Percentiles rank a stretch among this genome's conserved stretches.
Evolutionary conservation across 2,888 invertebrate genomes (phyloP).

Genomic region (Anthrax anthrax): DNA sequence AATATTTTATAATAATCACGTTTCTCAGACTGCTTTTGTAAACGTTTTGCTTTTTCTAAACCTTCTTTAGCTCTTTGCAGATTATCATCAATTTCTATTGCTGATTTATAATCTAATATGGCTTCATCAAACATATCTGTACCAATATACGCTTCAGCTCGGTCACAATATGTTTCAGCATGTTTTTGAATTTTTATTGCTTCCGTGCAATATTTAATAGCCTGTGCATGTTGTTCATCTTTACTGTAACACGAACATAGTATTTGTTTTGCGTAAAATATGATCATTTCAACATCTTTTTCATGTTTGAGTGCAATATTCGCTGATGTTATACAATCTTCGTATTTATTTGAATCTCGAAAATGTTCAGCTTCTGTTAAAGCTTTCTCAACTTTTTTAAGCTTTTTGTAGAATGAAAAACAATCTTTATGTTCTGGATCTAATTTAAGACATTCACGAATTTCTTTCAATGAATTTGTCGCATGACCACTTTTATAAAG

Average conservation of each 20-base stretch:
- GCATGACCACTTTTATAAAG: slow-evolving; percentile 87
- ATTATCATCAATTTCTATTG: slow-evolving; percentile 66
- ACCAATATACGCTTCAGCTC: slow-evolving; percentile 80
- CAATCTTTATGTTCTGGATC: slow-evolving; percentile 97
- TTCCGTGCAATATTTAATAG: slow-evolving; percentile 60
- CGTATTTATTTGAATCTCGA: slow-evolving; percentile 47
- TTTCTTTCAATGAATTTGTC: slow-evolving; percentile 77
- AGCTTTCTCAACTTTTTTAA: slow-evolving; percentile 82
- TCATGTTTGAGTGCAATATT: slow-evolving; percentile 54
- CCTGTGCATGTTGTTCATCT: slow-evolving; percentile 56
- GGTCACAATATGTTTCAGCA: slow-evolving; percentile 68
- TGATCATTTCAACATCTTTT: slow-evolving; percentile 51
- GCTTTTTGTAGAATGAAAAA: slow-evolving; percentile 88
- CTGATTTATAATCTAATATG: slow-evolving; percentile 72
- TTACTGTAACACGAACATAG: slow-evolving; percentile 64
- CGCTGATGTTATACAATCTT: slow-evolving; percentile 54
- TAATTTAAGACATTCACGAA: slow-evolving; percentile 89
- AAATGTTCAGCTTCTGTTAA: slow-evolving; percentile 48
- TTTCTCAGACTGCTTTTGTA: slow-evolving; percentile 83
- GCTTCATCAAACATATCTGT: slow-evolving; percentile 91
- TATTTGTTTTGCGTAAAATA: slow-evolving; percentile 58
- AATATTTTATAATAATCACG: slow-evolving; percentile 94
- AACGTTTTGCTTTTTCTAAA: slow-evolving; percentile 68
- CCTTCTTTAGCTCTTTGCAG: slow-evolving; percentile 79
- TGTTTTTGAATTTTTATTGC: slow-evolving; percentile 66